Evolutionary conservation across 2,797 vertebrate species (phyloP).

Genomic region (Odontamblyopus lacepedii): DNA sequence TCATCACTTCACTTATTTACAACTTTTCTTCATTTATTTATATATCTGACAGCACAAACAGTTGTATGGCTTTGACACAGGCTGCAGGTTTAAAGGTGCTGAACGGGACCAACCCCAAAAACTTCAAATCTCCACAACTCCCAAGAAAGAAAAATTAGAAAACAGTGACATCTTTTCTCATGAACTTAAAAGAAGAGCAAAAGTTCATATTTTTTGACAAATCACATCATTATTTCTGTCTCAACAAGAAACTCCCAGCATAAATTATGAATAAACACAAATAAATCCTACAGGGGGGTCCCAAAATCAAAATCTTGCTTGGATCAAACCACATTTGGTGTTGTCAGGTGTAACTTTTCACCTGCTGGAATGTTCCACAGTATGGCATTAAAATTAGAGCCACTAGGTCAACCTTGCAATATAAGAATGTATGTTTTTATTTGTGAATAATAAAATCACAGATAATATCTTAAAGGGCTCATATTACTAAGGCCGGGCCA

Average conservation of each 20-base stretch:
- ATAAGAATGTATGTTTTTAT: no score
- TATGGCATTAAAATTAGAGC: no score
- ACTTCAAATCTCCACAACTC: not conserved
- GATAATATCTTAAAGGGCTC: no score
- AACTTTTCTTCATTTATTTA: constrained; percentile 3
- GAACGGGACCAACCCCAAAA: constrained; percentile 6
- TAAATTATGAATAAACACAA: not conserved
- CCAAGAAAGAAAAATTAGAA: not conserved
- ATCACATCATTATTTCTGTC: not conserved
- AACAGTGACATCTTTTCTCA: not conserved
- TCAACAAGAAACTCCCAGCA: not conserved
- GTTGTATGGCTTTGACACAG: constrained; percentile 43
- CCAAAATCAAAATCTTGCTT: not conserved
- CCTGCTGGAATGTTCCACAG: no score
- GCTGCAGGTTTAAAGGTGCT: constrained; percentile 44
- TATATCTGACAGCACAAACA: not conserved
- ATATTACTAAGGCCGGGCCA: no score
- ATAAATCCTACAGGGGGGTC: not conserved
- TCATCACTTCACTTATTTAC: constrained; percentile 20
- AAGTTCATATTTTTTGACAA: not conserved
- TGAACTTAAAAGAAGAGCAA: not conserved
- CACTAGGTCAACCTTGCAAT: no score
- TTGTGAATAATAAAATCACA: no score
- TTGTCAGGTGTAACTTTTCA: no score
- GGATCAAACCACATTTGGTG: no score